Base-by-base conservation (phyloP, 2,113 vertebrate species). In the Zootoca vivipara region DNA sequence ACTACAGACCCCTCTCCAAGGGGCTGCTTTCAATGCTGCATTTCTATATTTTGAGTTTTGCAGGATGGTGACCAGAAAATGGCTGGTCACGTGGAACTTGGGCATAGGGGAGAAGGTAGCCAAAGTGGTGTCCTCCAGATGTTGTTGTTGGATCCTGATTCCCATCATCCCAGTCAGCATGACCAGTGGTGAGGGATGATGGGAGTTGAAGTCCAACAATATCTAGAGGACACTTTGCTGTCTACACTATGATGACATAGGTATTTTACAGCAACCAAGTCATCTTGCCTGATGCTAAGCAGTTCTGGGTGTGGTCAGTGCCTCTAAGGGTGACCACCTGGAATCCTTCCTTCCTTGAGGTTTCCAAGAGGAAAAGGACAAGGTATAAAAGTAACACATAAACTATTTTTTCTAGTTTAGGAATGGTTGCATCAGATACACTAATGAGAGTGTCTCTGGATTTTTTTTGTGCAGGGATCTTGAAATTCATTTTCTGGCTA, bases 1-100 rank as follows among this genome's bases (percentile, higher is more conserved):
- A 26, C 80, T 74, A 40, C 22, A 35, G 58, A 79, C 70, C 2
- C 0, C 26, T 10, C n/a, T 40, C 7, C 30, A 33, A 65, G 81
- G 52, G 9, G 38, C 30, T 78, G 28, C 35, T 74, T 87, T n/a
- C 20, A 65, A 80, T 13, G 24, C 18, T 80, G 26, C 15, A 72
- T 15, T 87, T 80, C 42, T 72, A 8, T 28, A 10, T 52, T 52
- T 64, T 15, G 65, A 15, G 15, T 46, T 75, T 73, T 65, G 18
- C 30, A 42, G 10, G 38, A 6, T 38, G 13, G 5, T 42, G 2
- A 38, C 18, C 26, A 74, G 69, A 74, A 82, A 42, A 75, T 42
- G 38, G 18, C 74, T 78, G 26, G 12, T 64, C 12, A 20, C 7
- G 13, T 74, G 26, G 24, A 40, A 24, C 16, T 42, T 73, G 16